Evolutionary conservation across 2,797 vertebrate species (phyloP).

Genomic region (Agapornis canus): DNA sequence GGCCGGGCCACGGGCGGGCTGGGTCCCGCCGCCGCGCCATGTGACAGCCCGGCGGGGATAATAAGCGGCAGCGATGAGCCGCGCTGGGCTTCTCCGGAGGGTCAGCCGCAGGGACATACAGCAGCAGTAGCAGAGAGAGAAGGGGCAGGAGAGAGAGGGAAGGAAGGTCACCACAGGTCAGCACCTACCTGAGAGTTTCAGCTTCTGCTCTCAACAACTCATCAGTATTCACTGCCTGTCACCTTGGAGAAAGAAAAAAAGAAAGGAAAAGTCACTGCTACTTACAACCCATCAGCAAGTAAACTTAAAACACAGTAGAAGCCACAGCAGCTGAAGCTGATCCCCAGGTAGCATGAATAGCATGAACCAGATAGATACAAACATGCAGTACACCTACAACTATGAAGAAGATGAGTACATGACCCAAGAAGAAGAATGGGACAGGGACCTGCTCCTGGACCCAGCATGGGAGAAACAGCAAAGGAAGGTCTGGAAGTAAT

Average conservation of each 20-base stretch:
- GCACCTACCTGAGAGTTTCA: not conserved
- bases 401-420: slow-evolving; percentile 90
- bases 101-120: not conserved
- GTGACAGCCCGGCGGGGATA: slow-evolving; percentile 63
- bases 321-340: slow-evolving; percentile 28
- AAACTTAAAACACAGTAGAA: not conserved
- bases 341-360: slow-evolving; percentile 51
- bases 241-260: not conserved
- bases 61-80: slow-evolving; percentile 37
- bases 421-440: slow-evolving; percentile 97
- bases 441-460: slow-evolving; percentile 96
- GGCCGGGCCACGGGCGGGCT: not conserved
- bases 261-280: not conserved
- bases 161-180: slow-evolving; percentile 25
- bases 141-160: not conserved
- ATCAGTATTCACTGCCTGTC: not conserved
- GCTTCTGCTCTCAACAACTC: not conserved
- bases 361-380: slow-evolving; percentile 89
- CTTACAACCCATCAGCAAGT: not conserved
- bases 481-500: slow-evolving; percentile 85
- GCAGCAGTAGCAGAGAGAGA: not conserved
- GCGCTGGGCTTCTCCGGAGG: slow-evolving; percentile 8
- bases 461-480: slow-evolving; percentile 99
- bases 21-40: not conserved
- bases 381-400: slow-evolving; percentile 89